A percentile compares a stretch with the other conserved stretches of the same genome.
Evolutionary conservation across 2,888 invertebrate genomes (phyloP).

Genomic region (Trichopoda pennipes): DNA sequence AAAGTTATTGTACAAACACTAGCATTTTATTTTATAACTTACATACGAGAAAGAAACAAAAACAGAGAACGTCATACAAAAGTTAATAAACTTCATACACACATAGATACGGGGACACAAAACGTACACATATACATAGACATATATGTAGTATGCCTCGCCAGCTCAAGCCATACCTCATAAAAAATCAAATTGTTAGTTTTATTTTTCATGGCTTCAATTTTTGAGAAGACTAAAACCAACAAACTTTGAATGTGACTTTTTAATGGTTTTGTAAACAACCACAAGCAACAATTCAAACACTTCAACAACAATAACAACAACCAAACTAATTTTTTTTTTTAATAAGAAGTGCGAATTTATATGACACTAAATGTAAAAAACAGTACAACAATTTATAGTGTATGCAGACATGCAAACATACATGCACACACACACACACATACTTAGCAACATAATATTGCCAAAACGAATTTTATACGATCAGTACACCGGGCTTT

Average conservation of each 20-base stretch:
- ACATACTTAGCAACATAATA: too few species aligned
- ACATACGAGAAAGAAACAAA: slow-evolving; percentile 28
- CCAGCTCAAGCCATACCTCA: background rate
- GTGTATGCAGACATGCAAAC: too few species aligned
- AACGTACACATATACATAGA: background rate
- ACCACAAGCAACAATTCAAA: slow-evolving; percentile 52
- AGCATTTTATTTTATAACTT: background rate
- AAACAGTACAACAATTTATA: background rate
- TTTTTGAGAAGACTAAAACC: slow-evolving; percentile 11
- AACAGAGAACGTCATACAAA: slow-evolving; percentile 46
- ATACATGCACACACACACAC: too few species aligned
- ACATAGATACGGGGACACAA: slow-evolving; percentile 4
- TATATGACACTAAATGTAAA: background rate
- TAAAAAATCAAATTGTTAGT: slow-evolving; percentile 11
- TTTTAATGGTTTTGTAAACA: slow-evolving; percentile 67
- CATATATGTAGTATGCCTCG: background rate
- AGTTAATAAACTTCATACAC: slow-evolving; percentile 41
- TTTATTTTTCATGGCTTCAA: slow-evolving; percentile 23
- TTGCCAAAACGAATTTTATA: too few species aligned
- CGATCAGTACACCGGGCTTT: too few species aligned
- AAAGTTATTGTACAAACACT: slow-evolving; percentile 40
- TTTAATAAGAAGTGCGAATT: background rate
- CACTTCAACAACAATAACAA: slow-evolving; percentile 37
- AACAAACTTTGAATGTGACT: slow-evolving; percentile 58
- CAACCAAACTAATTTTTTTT: background rate